Evolutionary conservation across 2,797 vertebrate genomes (phyloP).

Genomic region (Taeniopygia guttata): DNA sequence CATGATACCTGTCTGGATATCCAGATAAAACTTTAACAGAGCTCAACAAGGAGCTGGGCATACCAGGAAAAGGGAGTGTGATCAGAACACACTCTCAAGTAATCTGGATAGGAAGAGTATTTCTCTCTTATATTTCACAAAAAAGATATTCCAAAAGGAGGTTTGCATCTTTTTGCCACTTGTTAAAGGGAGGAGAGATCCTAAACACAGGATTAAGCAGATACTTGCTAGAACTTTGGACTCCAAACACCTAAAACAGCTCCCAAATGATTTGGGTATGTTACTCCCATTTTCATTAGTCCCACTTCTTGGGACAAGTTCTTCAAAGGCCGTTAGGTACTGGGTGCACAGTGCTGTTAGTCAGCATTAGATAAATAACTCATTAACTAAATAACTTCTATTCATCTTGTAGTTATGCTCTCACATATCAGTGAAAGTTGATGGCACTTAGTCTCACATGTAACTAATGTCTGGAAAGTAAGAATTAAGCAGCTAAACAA

Average conservation of each 20-base stretch:
- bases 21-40: background rate
- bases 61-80: background rate
- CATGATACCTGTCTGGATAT: background rate
- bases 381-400: background rate
- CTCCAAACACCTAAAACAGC: background rate
- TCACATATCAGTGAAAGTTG: background rate
- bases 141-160: background rate
- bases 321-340: background rate
- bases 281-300: background rate
- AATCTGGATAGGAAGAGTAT: background rate
- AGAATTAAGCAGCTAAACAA: background rate
- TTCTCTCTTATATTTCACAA: background rate
- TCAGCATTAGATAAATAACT: background rate
- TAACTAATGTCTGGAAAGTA: background rate
- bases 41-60: background rate
- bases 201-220: background rate
- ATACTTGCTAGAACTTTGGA: background rate
- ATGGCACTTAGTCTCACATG: background rate
- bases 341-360: background rate
- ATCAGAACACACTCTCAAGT: background rate
- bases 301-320: background rate
- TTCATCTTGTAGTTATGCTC: background rate
- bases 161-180: background rate
- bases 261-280: background rate
- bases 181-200: background rate